Evolutionary conservation across 2,888 invertebrate species (phyloP).

Genomic region (Andrena bucephala): DNA sequence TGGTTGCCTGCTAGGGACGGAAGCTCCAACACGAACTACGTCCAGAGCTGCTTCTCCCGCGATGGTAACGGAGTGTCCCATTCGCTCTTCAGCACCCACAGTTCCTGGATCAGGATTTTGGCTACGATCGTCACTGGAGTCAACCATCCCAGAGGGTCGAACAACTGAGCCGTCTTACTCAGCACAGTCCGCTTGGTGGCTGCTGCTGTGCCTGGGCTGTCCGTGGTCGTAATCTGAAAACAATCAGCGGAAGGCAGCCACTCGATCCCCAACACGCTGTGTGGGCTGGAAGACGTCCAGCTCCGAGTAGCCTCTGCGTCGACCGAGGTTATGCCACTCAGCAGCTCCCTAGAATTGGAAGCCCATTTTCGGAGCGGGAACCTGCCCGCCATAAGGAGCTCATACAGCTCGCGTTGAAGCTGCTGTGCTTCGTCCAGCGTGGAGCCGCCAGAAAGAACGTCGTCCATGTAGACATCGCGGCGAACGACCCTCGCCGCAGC

Average conservation of each 20-base stretch:
- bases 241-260: slow-evolving; percentile 47
- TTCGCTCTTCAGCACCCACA: slow-evolving; percentile 52
- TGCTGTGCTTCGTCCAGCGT: too few relatives aligned
- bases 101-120: slow-evolving; percentile 54
- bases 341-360: not conserved
- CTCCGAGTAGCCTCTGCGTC: not conserved
- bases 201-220: not conserved
- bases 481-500: too few relatives aligned
- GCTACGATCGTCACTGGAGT: slow-evolving; percentile 54
- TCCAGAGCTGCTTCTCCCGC: slow-evolving; percentile 13
- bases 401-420: slow-evolving; percentile 25
- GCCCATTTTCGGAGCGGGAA: slow-evolving; percentile 43
- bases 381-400: slow-evolving; percentile 54
- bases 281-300: not conserved
- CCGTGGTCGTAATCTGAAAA: slow-evolving; percentile 4
- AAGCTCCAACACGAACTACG: slow-evolving; percentile 30
- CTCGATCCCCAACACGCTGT: slow-evolving; percentile 35
- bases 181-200: slow-evolving; percentile 47
- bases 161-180: slow-evolving; percentile 51
- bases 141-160: slow-evolving; percentile 56
- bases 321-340: not conserved
- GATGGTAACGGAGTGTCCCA: slow-evolving; percentile 52
- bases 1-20: not conserved
- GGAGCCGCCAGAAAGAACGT: too few relatives aligned
- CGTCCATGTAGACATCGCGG: too few relatives aligned